Evolutionary conservation across 2,797 vertebrate genomes (phyloP).

Genomic region (Myotis myotis): DNA sequence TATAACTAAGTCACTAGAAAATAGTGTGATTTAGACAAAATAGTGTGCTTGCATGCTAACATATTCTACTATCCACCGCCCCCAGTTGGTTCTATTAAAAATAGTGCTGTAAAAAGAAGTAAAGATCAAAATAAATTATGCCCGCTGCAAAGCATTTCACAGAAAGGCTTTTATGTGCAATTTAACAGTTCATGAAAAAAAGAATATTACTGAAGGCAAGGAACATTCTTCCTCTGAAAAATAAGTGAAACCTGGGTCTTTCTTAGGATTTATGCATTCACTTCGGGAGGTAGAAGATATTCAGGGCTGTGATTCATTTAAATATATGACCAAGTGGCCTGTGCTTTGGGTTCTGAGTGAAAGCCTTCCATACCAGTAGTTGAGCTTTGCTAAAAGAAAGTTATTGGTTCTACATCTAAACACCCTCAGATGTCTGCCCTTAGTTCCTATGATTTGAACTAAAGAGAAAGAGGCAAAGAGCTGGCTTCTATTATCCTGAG

Average conservation of each 20-base stretch:
- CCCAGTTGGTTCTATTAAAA: conserved; percentile 74
- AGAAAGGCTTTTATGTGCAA: conserved; percentile 36
- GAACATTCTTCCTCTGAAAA: conserved; percentile 55
- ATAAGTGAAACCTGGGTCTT: background rate
- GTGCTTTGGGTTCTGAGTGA: background rate
- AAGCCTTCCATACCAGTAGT: background rate
- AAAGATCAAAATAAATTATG: conserved; percentile 71
- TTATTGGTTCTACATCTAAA: background rate
- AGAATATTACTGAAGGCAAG: conserved; percentile 42
- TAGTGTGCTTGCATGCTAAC: conserved; percentile 50
- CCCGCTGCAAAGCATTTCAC: conserved; percentile 37
- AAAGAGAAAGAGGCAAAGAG: background rate
- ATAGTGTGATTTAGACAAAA: conserved; percentile 68
- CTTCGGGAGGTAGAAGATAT: background rate
- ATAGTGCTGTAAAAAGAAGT: conserved; percentile 61
- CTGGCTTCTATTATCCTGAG: background rate
- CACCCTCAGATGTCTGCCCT: background rate
- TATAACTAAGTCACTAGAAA: conserved; percentile 61
- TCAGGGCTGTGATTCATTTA: background rate
- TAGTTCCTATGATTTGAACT: background rate
- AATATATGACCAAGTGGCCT: background rate
- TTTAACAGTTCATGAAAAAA: conserved; percentile 46
- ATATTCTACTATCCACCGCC: conserved; percentile 63
- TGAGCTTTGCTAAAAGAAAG: background rate
- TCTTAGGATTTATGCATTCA: background rate